These are phyloP conservation scores for Epirrita christyi DNA, from an alignment of 2,888 invertebrate species.

Conservation along the genomic window DNA sequence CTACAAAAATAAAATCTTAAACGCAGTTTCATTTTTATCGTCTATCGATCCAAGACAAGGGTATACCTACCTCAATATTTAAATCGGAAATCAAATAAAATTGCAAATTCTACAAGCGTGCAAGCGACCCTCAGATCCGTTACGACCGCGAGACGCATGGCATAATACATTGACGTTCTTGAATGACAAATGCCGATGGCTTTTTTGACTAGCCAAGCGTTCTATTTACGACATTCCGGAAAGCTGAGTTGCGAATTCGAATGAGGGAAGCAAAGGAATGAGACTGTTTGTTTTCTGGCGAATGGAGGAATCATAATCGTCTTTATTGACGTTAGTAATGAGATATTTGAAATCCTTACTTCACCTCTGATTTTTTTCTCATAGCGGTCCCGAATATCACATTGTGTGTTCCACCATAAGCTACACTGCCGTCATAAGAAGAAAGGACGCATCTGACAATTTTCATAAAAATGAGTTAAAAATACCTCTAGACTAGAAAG, in stretches of 20 bases:
- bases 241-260: conserved; percentile 29
- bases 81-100: conserved; percentile 66
- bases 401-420: no score
- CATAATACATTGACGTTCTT: conserved; percentile 53
- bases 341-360: conserved; percentile 13
- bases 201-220: conserved; percentile 60
- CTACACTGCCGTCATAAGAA: no score
- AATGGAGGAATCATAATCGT: conserved; percentile 18
- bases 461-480: no score
- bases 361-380: neutral
- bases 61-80: conserved; percentile 53
- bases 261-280: conserved; percentile 16
- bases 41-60: conserved; percentile 37
- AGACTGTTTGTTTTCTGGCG: conserved; percentile 21
- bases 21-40: conserved; percentile 19
- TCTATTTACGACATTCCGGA: conserved; percentile 47
- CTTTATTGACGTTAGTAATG: conserved; percentile 23
- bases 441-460: no score
- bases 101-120: conserved; percentile 55
- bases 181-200: conserved; percentile 68
- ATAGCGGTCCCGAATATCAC: neutral
- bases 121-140: conserved; percentile 49
- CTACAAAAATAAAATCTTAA: conserved; percentile 11
- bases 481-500: no score
- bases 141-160: conserved; percentile 50